Conservation (phyloP, 2,113 vertebrate genomes). For the Philantomba maxwellii region DNA sequence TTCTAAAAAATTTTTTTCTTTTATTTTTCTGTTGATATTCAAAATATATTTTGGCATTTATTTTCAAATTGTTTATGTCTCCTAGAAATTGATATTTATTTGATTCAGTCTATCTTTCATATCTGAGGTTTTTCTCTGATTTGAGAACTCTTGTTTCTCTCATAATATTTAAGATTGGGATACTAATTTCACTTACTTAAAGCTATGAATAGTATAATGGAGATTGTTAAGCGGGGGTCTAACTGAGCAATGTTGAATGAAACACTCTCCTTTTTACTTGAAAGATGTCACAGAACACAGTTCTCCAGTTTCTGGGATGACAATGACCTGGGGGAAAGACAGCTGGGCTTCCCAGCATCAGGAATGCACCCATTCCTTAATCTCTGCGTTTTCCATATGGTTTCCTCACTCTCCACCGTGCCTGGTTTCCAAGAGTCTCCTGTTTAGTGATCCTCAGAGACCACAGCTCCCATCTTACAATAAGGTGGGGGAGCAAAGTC, state of each 20-base stretch:
- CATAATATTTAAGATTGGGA: neutral
- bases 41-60: neutral
- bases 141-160: neutral
- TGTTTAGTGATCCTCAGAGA: neutral
- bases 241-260: neutral
- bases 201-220: neutral
- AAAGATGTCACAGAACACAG: neutral
- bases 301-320: neutral
- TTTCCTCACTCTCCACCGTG: too few species aligned
- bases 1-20: neutral
- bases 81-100: neutral
- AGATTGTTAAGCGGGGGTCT: neutral
- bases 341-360: neutral
- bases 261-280: neutral
- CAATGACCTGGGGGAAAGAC: neutral
- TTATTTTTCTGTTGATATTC: neutral
- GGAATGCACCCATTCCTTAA: neutral
- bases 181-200: neutral
- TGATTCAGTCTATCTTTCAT: neutral
- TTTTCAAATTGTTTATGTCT: neutral
- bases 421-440: neutral
- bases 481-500: neutral
- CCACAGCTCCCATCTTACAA: neutral
- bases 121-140: neutral
- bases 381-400: neutral